These are phyloP conservation scores for Chelonus formosanus DNA, from an alignment of 2,888 invertebrate genomes.

Conservation along the genomic window DNA sequence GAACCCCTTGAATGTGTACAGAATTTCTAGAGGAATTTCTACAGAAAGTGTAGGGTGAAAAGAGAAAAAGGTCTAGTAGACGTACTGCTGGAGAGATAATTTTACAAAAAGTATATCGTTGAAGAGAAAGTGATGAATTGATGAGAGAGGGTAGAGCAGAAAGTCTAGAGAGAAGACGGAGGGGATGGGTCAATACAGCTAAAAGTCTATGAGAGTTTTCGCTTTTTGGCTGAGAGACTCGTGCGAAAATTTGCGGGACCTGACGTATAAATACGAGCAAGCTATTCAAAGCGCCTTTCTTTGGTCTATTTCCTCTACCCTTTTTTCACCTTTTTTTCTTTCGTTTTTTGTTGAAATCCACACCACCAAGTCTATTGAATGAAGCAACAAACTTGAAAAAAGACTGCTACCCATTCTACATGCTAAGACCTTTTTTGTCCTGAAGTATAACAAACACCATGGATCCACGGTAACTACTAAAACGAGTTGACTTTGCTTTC, in stretches of 20 bases:
- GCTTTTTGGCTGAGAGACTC: neutral
- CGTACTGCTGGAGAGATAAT: neutral
- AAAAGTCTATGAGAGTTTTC: slow-evolving; percentile 1
- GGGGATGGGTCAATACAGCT: slow-evolving; percentile 55
- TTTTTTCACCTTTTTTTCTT: neutral
- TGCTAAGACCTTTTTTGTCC: too few relatives aligned
- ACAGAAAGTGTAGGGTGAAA: neutral
- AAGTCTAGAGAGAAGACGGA: slow-evolving; percentile 26
- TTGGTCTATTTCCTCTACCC: slow-evolving; percentile 22
- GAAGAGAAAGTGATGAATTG: slow-evolving; percentile 29
- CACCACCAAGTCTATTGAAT: too few relatives aligned
- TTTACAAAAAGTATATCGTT: neutral
- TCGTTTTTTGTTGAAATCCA: too few relatives aligned
- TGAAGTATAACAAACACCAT: too few relatives aligned
- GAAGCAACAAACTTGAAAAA: too few relatives aligned
- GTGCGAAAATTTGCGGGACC: slow-evolving; percentile 15
- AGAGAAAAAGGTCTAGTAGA: neutral
- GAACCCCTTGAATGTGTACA: too few relatives aligned
- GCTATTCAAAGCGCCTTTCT: slow-evolving; percentile 23
- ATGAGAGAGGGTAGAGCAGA: slow-evolving; percentile 27
- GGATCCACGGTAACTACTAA: too few relatives aligned
- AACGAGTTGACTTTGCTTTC: too few relatives aligned
- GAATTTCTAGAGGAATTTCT: too few relatives aligned
- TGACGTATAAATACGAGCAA: slow-evolving; percentile 17
- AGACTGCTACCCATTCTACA: too few relatives aligned